Conservation (phyloP, 2,797 vertebrate genomes). For the Urosaurus nigricauda region DNA sequence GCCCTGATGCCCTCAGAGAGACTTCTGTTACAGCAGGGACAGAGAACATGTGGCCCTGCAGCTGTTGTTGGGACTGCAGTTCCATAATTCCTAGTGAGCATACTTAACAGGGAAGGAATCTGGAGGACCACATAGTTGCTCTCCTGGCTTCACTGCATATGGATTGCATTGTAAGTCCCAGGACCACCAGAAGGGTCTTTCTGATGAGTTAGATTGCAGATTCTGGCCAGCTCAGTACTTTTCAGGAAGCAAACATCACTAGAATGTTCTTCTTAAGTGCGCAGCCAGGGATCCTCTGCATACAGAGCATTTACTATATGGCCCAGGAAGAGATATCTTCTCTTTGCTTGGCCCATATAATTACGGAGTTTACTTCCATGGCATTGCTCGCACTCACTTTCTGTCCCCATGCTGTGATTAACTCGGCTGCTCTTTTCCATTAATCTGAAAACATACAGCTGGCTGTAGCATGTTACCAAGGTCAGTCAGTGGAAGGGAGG, state of each 20-base stretch:
- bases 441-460: constrained; percentile 20
- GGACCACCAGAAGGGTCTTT: background rate
- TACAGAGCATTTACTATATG: background rate
- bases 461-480: constrained; percentile 6
- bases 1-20: background rate
- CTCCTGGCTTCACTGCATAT: background rate
- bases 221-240: no score
- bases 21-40: background rate
- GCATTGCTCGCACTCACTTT: background rate
- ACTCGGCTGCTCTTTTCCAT: background rate
- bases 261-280: background rate
- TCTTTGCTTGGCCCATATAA: background rate
- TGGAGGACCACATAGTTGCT: background rate
- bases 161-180: background rate
- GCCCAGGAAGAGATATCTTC: background rate
- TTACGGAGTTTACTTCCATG: background rate
- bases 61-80: background rate
- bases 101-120: background rate
- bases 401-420: background rate
- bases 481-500: constrained; percentile 19
- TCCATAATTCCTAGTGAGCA: background rate
- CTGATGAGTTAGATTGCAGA: background rate
- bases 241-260: background rate
- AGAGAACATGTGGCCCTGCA: background rate
- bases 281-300: background rate